Conservation (phyloP, 2,888 invertebrate species). For the Brachynemurus nebulosus region DNA sequence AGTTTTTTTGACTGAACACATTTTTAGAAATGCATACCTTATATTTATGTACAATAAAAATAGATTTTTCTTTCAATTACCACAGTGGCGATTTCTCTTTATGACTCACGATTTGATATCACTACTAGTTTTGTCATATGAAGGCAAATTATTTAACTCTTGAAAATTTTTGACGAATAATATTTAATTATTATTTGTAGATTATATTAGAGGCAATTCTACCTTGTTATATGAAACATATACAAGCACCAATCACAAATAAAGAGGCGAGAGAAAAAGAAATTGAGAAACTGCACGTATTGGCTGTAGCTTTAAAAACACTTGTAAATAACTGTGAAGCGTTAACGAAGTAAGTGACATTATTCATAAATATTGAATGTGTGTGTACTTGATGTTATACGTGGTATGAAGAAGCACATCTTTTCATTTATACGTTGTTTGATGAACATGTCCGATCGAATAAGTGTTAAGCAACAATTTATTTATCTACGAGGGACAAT, state of each 20-base stretch:
- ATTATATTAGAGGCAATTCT: conserved; percentile 91
- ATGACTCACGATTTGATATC: no score
- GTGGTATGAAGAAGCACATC: neutral
- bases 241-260: conserved; percentile 77
- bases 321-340: conserved; percentile 94
- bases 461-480: no score
- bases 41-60: no score
- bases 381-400: neutral
- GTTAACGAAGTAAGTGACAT: conserved; percentile 65
- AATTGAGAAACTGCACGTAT: conserved; percentile 79
- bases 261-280: conserved; percentile 81
- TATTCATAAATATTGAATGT: neutral
- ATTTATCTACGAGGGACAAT: neutral
- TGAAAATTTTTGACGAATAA: no score
- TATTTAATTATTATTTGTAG: conserved; percentile 46
- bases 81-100: no score
- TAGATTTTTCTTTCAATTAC: no score
- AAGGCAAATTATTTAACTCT: no score
- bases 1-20: no score
- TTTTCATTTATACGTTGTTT: neutral
- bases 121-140: no score
- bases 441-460: no score
- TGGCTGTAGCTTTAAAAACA: conserved; percentile 89
- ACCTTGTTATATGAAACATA: conserved; percentile 88
- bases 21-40: no score